These are phyloP conservation scores for Scaptodrosophila lebanonensis DNA, from an alignment of 1,140 invertebrate genomes.

Conservation along the genomic window DNA sequence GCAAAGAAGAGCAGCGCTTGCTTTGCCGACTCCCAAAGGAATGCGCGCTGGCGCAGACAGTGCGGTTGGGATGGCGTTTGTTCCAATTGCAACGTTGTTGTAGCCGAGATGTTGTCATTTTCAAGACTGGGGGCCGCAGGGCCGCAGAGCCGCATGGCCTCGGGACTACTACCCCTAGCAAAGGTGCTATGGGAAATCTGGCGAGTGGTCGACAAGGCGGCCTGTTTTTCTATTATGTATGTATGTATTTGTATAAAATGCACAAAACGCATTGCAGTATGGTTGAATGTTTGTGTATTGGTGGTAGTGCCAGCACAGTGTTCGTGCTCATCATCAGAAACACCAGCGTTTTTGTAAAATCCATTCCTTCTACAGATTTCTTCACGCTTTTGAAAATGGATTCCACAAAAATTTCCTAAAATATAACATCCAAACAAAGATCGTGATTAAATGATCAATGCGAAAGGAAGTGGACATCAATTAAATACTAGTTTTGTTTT, in stretches of 20 bases:
- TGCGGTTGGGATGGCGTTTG: slow-evolving; percentile 20
- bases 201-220: slow-evolving; percentile 53
- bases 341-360: neutral
- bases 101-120: too few species aligned
- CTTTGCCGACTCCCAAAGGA: slow-evolving; percentile 24
- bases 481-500: too few species aligned
- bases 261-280: slow-evolving; percentile 16
- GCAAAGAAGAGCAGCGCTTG: slow-evolving; percentile 15
- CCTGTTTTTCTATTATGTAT: too few species aligned
- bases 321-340: neutral
- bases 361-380: slow-evolving; percentile 31
- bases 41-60: slow-evolving; percentile 36
- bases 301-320: slow-evolving; percentile 6
- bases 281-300: neutral
- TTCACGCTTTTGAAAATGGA: too few species aligned
- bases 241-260: too few species aligned
- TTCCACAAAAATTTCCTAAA: too few species aligned
- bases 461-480: too few species aligned
- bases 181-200: slow-evolving; percentile 70
- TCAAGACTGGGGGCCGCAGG: too few species aligned
- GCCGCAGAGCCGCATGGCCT: too few species aligned
- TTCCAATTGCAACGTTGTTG: slow-evolving; percentile 19
- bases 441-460: too few species aligned
- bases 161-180: too few species aligned
- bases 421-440: too few species aligned